phyloP scores from a whole-genome alignment of 2,113 vertebrate species.

The Chamaetylas fuelleborni region DNA sequence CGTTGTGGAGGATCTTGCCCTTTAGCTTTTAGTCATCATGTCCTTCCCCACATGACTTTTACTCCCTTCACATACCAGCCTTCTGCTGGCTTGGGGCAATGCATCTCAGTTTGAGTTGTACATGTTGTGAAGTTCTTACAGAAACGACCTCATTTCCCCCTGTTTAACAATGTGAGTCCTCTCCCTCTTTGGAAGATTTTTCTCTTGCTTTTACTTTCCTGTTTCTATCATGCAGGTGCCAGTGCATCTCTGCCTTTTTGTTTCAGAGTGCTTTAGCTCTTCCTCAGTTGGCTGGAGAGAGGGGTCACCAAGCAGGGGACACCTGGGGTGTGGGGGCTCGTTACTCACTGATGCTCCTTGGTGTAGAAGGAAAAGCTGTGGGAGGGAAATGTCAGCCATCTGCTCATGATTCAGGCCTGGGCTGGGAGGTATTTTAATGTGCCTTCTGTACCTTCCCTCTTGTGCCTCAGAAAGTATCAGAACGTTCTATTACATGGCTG shows the following conservation, averaged over 20 bases:
- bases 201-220: not conserved
- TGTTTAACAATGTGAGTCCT: not conserved
- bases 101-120: not conserved
- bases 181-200: not conserved
- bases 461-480: not conserved
- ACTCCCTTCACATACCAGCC: not conserved
- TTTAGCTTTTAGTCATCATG: not conserved
- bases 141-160: not conserved
- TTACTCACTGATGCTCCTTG: not conserved
- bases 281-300: not conserved
- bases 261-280: not conserved
- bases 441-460: not conserved
- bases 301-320: not conserved
- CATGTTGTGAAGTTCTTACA: not conserved
- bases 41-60: not conserved
- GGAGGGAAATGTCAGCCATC: constrained; percentile 16
- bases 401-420: constrained; percentile 1
- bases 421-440: not conserved
- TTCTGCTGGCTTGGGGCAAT: not conserved
- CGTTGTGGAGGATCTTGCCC: not conserved
- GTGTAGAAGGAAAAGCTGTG: not conserved
- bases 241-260: not conserved
- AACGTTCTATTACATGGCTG: not conserved
- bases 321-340: not conserved
- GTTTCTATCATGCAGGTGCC: not conserved